These are phyloP conservation scores for Zaprionus africanus DNA, from an alignment of 1,140 invertebrate species.

Conservation along the genomic window DNA sequence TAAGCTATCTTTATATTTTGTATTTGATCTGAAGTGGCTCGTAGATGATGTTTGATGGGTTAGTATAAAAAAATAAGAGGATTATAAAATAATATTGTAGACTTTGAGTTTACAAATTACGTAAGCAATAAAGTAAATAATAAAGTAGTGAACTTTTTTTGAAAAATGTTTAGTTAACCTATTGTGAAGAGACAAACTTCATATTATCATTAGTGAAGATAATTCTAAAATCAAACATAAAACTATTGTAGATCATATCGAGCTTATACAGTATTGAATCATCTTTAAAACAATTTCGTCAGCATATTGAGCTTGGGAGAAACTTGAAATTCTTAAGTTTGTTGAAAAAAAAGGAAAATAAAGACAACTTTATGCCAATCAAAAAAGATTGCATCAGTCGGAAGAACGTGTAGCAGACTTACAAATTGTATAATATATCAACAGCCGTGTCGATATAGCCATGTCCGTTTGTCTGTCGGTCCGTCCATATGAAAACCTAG, in stretches of 20 bases:
- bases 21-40: neutral
- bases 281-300: neutral
- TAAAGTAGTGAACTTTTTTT: rapidly evolving
- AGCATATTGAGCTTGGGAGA: neutral
- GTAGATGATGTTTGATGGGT: neutral
- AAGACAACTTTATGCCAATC: no score
- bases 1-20: neutral
- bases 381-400: no score
- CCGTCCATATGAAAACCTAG: no score
- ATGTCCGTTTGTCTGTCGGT: no score
- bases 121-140: neutral
- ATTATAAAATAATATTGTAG: neutral
- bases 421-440: no score
- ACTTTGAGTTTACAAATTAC: neutral
- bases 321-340: neutral
- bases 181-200: neutral
- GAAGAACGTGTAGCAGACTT: no score
- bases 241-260: no score
- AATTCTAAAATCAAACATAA: no score
- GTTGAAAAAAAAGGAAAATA: neutral
- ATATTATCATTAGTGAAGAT: neutral
- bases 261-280: rapidly evolving
- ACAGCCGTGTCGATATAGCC: no score
- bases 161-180: neutral
- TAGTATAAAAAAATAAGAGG: neutral